phyloP scores from a whole-genome alignment of 2,797 vertebrate genomes.

The Pelodytes ibericus region DNA sequence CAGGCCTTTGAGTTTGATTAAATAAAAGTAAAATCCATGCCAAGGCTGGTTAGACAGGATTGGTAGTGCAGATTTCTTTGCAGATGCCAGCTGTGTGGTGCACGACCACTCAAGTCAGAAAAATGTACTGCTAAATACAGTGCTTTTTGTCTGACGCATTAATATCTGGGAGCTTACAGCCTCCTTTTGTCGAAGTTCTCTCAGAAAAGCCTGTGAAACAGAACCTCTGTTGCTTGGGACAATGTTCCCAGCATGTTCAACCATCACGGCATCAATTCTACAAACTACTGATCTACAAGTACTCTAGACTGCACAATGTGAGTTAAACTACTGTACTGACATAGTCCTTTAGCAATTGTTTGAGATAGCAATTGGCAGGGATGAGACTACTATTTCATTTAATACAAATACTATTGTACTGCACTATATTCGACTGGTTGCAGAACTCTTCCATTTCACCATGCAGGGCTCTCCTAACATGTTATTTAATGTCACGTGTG shows the following conservation, averaged over 20 bases:
- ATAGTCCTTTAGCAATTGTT: slow-evolving; percentile 56
- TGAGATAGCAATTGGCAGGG: slow-evolving; percentile 51
- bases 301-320: slow-evolving; percentile 27
- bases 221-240: slow-evolving; percentile 12
- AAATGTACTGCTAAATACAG: slow-evolving; percentile 18
- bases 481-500: slow-evolving; percentile 34
- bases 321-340: slow-evolving; percentile 48
- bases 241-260: background rate
- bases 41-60: background rate
- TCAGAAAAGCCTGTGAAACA: slow-evolving; percentile 37
- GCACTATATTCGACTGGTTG: slow-evolving; percentile 47
- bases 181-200: background rate
- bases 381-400: slow-evolving; percentile 34
- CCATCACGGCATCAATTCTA: rapidly evolving
- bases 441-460: slow-evolving; percentile 42
- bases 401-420: slow-evolving; percentile 56
- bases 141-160: slow-evolving; percentile 21
- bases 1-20: background rate
- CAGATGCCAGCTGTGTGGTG: rapidly evolving
- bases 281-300: background rate
- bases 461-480: slow-evolving; percentile 35
- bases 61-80: slow-evolving; percentile 13
- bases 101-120: slow-evolving; percentile 8
- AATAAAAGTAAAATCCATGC: slow-evolving; percentile 6
- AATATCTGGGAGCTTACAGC: background rate